Evolutionary conservation across 2,797 vertebrate genomes (phyloP).

Genomic region (Pygocentrus nattereri): DNA sequence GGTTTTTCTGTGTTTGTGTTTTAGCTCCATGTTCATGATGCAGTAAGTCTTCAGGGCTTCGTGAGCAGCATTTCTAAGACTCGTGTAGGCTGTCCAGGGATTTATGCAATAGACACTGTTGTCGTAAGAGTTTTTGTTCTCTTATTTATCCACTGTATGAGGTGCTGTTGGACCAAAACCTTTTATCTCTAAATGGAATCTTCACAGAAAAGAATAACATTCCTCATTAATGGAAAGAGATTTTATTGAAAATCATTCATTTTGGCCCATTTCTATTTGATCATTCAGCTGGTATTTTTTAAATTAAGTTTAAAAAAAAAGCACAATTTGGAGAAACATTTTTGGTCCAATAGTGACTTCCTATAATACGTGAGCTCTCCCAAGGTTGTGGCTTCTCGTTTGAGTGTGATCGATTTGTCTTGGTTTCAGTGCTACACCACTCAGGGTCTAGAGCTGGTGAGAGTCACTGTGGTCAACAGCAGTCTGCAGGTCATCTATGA

Average conservation of each 20-base stretch:
- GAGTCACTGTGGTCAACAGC: constrained; percentile 82
- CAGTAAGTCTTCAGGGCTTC: constrained; percentile 81
- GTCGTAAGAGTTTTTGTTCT: constrained; percentile 67
- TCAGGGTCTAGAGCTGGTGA: constrained; percentile 80
- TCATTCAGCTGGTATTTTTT: too few relatives aligned
- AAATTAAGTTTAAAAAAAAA: too few relatives aligned
- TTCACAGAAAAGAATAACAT: too few relatives aligned
- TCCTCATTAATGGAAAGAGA: too few relatives aligned
- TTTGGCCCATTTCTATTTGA: too few relatives aligned
- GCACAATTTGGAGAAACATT: too few relatives aligned
- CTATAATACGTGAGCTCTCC: too few relatives aligned
- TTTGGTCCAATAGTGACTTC: too few relatives aligned
- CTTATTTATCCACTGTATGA: not conserved
- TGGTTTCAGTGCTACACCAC: constrained; percentile 82
- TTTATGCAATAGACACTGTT: constrained; percentile 84
- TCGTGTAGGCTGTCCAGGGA: constrained; percentile 67
- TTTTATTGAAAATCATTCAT: too few relatives aligned
- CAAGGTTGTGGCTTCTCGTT: not conserved
- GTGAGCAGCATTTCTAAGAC: constrained; percentile 70
- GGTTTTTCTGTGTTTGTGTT: not conserved
- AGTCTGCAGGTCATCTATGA: constrained; percentile 83
- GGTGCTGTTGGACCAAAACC: too few relatives aligned
- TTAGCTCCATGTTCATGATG: constrained; percentile 86
- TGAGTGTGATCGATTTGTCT: not conserved
- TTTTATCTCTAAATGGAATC: too few relatives aligned